Conservation (phyloP, 2,888 invertebrate genomes). For the Agrotis clavis region DNA sequence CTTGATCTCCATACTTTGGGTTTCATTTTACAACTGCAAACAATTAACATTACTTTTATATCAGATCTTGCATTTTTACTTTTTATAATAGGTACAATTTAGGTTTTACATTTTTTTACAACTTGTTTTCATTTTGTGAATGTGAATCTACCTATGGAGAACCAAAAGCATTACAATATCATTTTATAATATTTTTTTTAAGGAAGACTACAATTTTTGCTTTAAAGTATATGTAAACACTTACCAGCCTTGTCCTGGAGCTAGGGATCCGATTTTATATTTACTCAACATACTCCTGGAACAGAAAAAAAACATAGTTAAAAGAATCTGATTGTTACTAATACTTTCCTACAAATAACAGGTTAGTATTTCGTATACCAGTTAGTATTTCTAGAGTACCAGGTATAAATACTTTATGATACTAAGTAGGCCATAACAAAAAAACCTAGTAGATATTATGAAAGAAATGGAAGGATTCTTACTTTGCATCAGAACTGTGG, state of each 20-base stretch:
- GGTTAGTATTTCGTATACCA: no score
- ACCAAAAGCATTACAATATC: constrained; percentile 8
- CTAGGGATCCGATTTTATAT: constrained; percentile 94
- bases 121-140: neutral
- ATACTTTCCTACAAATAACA: no score
- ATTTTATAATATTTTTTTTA: neutral
- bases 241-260: constrained; percentile 74
- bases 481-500: constrained; percentile 96
- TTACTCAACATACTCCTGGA: constrained; percentile 94
- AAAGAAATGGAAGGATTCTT: neutral
- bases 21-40: constrained; percentile 70
- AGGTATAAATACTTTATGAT: no score
- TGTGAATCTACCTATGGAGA: constrained; percentile 15
- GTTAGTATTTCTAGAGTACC: no score
- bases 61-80: neutral
- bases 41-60: constrained; percentile 53
- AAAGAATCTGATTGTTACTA: neutral
- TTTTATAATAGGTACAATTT: constrained; percentile 15
- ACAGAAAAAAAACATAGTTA: constrained; percentile 74
- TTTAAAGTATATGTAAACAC: constrained; percentile 45
- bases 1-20: constrained; percentile 62
- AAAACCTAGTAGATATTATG: no score
- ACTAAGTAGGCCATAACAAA: no score
- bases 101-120: constrained; percentile 13
- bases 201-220: neutral